Evolutionary conservation across 1,140 invertebrate species (phyloP).

Genomic region (Zaprionus ghesquierei): DNA sequence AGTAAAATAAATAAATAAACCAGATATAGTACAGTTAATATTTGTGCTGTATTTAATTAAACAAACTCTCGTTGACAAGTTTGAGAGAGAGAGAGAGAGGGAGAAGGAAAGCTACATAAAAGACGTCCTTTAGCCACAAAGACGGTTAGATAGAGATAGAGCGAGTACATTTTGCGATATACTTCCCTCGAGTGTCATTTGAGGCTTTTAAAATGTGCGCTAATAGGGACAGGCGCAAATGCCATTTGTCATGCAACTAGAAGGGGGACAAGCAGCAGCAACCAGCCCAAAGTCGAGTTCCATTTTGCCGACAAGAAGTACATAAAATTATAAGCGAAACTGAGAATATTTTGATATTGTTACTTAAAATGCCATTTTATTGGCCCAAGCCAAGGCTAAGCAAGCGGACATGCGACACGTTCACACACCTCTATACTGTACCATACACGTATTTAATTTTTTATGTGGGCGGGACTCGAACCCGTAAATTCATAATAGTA

Average conservation of each 20-base stretch:
- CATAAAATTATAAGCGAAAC: slow-evolving; percentile 36
- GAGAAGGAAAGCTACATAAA: neutral
- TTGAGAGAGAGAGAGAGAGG: slow-evolving; percentile 12
- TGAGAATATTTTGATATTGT: slow-evolving; percentile 28
- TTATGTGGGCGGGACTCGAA: no score
- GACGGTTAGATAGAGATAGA: no score
- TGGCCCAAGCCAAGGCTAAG: slow-evolving; percentile 56
- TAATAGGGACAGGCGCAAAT: slow-evolving; percentile 69
- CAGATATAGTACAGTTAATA: neutral
- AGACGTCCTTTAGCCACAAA: slow-evolving; percentile 32
- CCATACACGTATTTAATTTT: no score
- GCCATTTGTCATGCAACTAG: slow-evolving; percentile 67
- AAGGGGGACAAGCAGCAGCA: no score
- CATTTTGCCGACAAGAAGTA: slow-evolving; percentile 4
- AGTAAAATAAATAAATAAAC: neutral
- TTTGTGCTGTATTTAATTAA: slow-evolving; percentile 58
- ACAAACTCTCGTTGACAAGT: slow-evolving; percentile 49
- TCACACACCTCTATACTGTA: no score
- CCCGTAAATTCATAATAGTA: no score
- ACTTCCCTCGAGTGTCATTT: slow-evolving; percentile 70
- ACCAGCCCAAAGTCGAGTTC: neutral
- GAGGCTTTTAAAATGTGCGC: slow-evolving; percentile 64
- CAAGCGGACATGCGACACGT: slow-evolving; percentile 41
- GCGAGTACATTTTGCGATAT: slow-evolving; percentile 42
- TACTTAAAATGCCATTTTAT: slow-evolving; percentile 79